A percentile compares a stretch with the other conserved stretches of the same genome.
Conservation (phyloP, 2,888 invertebrate genomes). For the Zaprionus lineosus region DNA sequence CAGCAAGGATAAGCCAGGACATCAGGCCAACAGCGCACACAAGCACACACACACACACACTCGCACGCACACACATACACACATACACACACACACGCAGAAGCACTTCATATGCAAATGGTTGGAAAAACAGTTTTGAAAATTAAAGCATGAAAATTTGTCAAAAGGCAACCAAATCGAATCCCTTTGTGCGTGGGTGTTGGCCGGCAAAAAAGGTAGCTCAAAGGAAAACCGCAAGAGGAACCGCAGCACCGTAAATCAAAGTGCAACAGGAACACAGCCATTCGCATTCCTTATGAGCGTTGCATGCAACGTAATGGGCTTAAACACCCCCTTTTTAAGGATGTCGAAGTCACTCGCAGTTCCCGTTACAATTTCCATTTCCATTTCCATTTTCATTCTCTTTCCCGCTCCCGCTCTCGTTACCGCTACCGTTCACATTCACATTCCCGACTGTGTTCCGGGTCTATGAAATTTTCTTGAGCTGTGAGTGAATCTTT, state of each 20-base stretch:
- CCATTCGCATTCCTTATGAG: constrained; percentile 35
- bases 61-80: constrained; percentile 12
- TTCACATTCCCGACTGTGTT: constrained; percentile 7
- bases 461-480: neutral
- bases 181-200: constrained; percentile 38
- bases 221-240: constrained; percentile 55
- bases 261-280: neutral
- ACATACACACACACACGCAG: neutral
- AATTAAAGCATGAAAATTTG: constrained; percentile 76
- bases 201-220: constrained; percentile 41
- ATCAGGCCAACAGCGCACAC: constrained; percentile 37
- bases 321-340: constrained; percentile 73
- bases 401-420: no score
- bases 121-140: constrained; percentile 21
- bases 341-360: constrained; percentile 8
- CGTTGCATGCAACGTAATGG: constrained; percentile 68
- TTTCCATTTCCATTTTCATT: no score
- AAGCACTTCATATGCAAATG: constrained; percentile 55
- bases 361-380: no score
- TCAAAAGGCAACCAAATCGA: constrained; percentile 46
- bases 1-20: constrained; percentile 67
- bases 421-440: no score
- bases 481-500: no score
- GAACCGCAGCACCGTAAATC: constrained; percentile 62
- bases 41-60: neutral